A percentile compares a stretch with the other conserved stretches of the same genome.
phyloP scores from a whole-genome alignment of 2,113 vertebrate genomes.

The Calyptommatus sinebrachiatus region DNA sequence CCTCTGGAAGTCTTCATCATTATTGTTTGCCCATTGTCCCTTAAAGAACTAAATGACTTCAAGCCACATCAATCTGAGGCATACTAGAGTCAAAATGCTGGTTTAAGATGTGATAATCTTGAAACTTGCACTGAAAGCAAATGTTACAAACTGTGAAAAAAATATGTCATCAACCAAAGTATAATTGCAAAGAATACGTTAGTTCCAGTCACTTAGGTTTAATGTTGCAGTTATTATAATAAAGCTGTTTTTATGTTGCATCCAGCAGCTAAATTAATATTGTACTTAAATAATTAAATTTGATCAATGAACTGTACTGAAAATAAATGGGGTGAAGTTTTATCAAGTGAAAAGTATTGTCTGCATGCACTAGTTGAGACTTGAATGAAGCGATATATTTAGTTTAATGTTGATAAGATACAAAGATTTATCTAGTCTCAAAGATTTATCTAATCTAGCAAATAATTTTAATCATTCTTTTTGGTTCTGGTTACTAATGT shows the following conservation, averaged over 20 bases:
- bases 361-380: background rate
- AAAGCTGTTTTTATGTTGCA: background rate
- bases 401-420: background rate
- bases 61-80: background rate
- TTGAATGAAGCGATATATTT: background rate
- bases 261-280: conserved; percentile 2
- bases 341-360: background rate
- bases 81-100: background rate
- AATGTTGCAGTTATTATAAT: background rate
- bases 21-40: too few relatives aligned
- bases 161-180: background rate
- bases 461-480: background rate
- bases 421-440: too few relatives aligned
- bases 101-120: background rate
- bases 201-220: conserved; percentile 10
- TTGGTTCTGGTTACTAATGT: background rate
- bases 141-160: background rate
- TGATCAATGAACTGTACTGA: background rate
- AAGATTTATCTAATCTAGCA: background rate
- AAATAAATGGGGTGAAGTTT: background rate
- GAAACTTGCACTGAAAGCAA: background rate
- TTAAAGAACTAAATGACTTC: background rate
- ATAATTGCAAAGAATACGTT: background rate
- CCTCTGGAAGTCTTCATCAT: background rate
- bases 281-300: conserved; percentile 6